Conservation (phyloP, 2,888 invertebrate genomes). For the Tetranychus truncatus region DNA sequence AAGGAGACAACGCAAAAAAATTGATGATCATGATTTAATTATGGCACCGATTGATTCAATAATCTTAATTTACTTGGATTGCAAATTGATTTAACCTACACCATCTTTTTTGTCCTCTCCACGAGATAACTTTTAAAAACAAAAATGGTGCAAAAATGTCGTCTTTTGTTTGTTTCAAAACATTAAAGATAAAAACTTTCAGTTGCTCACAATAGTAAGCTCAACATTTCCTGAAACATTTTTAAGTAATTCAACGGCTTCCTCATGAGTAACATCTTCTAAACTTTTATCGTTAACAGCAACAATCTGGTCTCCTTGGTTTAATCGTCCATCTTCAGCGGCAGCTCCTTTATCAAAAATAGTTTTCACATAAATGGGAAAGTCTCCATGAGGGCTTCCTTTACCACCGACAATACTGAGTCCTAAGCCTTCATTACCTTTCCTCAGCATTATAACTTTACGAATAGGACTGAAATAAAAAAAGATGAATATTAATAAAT, state of each 20-base stretch:
- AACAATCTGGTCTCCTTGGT: conserved; percentile 78
- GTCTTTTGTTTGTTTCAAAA: no score
- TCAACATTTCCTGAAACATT: conserved; percentile 38
- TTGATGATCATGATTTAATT: no score
- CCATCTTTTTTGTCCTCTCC: no score
- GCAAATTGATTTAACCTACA: no score
- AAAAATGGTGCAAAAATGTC: no score
- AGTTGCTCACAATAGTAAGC: conserved; percentile 33
- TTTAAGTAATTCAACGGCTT: conserved; percentile 36
- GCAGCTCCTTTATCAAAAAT: conserved; percentile 77
- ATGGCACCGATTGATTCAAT: no score
- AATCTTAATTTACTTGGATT: no score
- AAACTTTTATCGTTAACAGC: conserved; percentile 36
- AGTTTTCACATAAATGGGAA: conserved; percentile 72
- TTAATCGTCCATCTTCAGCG: conserved; percentile 69
- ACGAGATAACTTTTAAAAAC: no score
- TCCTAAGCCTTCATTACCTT: conserved; percentile 50
- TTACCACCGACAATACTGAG: conserved; percentile 76
- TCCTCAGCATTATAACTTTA: conserved; percentile 35
- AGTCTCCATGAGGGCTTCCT: conserved; percentile 55
- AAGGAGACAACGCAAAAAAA: no score
- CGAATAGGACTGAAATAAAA: neutral
- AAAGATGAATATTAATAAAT: neutral
- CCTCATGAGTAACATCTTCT: conserved; percentile 27
- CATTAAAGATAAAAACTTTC: neutral